phyloP scores from a whole-genome alignment of 2,888 invertebrate species.

The Carcina quercana region DNA sequence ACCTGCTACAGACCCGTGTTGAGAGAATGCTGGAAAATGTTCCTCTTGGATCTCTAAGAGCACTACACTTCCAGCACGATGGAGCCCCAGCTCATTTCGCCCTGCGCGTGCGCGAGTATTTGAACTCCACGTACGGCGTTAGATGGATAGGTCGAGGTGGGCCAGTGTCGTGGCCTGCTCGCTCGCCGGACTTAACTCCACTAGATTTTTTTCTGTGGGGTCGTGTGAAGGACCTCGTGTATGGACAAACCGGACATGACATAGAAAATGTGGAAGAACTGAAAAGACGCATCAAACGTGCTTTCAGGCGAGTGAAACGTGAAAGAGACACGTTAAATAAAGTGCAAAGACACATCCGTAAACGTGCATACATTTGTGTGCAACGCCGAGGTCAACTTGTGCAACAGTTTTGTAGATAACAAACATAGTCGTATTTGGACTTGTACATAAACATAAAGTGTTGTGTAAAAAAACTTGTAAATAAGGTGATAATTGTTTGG shows the following conservation, averaged over 20 bases:
- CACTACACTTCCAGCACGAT: background rate
- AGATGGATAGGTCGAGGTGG: background rate
- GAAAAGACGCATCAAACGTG: no score
- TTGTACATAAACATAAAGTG: no score
- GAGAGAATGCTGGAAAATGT: background rate
- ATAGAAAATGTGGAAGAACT: no score
- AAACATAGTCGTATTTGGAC: no score
- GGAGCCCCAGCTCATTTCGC: background rate
- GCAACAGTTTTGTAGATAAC: no score
- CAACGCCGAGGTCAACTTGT: no score
- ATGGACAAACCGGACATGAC: no score
- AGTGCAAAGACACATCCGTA: background rate
- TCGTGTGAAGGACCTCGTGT: background rate
- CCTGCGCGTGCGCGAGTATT: background rate
- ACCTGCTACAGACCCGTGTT: background rate
- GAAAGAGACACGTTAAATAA: background rate
- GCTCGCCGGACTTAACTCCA: background rate
- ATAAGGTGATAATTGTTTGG: no score
- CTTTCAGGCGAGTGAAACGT: no score
- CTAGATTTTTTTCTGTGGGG: no score
- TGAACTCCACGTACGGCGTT: background rate
- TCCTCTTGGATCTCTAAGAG: background rate
- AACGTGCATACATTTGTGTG: no score
- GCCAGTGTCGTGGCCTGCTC: background rate
- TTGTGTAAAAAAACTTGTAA: no score